Base-by-base conservation (phyloP, 2,797 vertebrate species). In the Steatocranus sp. region DNA sequence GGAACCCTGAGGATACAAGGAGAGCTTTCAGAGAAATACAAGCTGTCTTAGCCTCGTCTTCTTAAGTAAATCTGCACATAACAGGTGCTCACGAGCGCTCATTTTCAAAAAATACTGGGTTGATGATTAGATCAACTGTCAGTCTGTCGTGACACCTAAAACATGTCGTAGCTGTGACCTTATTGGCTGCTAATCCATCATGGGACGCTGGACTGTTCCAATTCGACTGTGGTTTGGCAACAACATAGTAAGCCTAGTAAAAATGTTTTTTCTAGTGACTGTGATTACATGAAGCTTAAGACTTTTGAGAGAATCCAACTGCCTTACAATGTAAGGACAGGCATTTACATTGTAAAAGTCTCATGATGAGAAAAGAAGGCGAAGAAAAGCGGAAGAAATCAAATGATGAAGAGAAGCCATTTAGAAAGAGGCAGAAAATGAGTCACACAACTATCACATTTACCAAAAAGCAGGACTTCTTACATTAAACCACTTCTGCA, bases 401-500 rank as follows among this genome's bases (percentile, higher is more conserved):
- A 83, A 34, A 70, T 20, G 15, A 54, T 5, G 15, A 68, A 36
- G 18, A 66, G 25, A 10, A 51, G 14, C 63, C 3, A 3, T 68
- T 43, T 17, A 78, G 11, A 54, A 68, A 43, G 70, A 50, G 48
- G 20, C 49, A 82, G 43, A 81, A 70, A 63, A 56, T 75, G 46
- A 81, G 46, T 46, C 43, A 23, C 36, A 41, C 32, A 73, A 50
- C 17, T 25, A 41, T 76, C 34, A 30, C n/a, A 61, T 34, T 49
- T 14, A 79, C 11, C 17, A 49, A 49, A 61, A 49, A 73, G 25
- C 25, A 49, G 68, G 43, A n/a, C 5, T 50, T 48, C 18, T 70
- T 1, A 54, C 23, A 79, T 79, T 68, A 17, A 81, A 41, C 27
- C 54, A 48, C 46, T 61, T 34, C 3, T 32, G 46, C 27, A 23